phyloP scores from a whole-genome alignment of 1,140 invertebrate species.

The Adoxophyes honmai region DNA sequence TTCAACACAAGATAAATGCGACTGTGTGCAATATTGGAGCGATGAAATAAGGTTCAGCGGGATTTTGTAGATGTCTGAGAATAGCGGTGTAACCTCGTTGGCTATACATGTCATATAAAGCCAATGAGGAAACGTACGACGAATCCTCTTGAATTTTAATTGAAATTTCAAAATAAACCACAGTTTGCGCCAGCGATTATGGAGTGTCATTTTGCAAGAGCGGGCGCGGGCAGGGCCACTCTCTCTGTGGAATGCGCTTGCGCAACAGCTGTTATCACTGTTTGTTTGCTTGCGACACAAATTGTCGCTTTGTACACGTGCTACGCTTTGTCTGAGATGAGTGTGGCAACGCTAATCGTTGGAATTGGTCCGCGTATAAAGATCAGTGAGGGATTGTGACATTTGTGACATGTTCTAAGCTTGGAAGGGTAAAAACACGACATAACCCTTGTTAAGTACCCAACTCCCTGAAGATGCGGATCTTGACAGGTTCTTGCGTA shows the following conservation, averaged over 20 bases:
- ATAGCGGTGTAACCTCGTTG: no score
- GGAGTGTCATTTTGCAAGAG: constrained; percentile 55
- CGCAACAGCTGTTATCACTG: constrained; percentile 31
- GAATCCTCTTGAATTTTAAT: constrained; percentile 54
- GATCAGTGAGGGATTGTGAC: no score
- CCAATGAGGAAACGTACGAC: constrained; percentile 33
- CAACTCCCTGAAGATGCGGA: no score
- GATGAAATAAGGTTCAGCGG: no score
- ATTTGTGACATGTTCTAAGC: no score
- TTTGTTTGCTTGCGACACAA: constrained; percentile 25
- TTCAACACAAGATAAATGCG: not conserved
- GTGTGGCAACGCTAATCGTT: constrained; percentile 10
- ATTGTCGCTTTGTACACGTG: constrained; percentile 25
- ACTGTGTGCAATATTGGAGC: not conserved
- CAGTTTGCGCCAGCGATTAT: constrained; percentile 45
- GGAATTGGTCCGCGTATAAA: not conserved
- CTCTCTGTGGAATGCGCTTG: constrained; percentile 59
- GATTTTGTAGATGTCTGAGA: no score
- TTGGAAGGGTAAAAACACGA: no score
- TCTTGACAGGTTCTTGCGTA: no score
- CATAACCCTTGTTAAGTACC: no score
- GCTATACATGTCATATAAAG: no score
- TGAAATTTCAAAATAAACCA: constrained; percentile 54
- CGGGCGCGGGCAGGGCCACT: constrained; percentile 52
- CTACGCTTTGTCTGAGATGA: constrained; percentile 11